Evolutionary conservation across 2,113 vertebrate genomes (phyloP).

Genomic region (Amphilophus citrinellus): DNA sequence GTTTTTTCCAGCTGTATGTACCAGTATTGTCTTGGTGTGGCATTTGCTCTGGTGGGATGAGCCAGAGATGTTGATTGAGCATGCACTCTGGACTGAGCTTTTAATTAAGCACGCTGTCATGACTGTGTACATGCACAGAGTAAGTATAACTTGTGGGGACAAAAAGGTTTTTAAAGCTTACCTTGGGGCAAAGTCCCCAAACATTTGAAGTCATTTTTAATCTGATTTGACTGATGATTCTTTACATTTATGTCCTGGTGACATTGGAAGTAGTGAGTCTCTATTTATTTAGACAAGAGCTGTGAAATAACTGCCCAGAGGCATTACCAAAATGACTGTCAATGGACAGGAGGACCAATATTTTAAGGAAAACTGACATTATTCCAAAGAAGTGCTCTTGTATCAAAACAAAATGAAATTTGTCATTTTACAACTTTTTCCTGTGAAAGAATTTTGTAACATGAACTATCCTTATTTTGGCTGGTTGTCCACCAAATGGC

Average conservation of each 20-base stretch:
- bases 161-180: too few relatives aligned
- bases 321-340: background rate
- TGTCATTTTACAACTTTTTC: background rate
- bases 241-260: background rate
- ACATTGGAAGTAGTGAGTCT: background rate
- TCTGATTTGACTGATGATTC: background rate
- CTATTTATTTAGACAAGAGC: background rate
- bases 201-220: background rate
- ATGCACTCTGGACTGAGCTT: background rate
- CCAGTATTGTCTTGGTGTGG: too few relatives aligned
- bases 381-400: background rate
- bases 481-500: background rate
- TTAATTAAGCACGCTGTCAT: background rate
- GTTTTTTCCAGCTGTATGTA: background rate
- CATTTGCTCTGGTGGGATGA: background rate
- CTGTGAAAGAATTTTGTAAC: background rate
- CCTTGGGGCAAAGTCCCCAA: background rate
- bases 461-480: background rate
- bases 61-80: background rate
- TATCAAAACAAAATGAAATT: background rate
- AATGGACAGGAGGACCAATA: background rate
- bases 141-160: background rate
- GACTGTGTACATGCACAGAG: background rate
- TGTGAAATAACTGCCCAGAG: background rate
- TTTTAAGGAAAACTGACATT: background rate